Conservation (phyloP, 37 sponge, comb jelly and placozoan species). For the Hexactinellida sp. region DNA sequence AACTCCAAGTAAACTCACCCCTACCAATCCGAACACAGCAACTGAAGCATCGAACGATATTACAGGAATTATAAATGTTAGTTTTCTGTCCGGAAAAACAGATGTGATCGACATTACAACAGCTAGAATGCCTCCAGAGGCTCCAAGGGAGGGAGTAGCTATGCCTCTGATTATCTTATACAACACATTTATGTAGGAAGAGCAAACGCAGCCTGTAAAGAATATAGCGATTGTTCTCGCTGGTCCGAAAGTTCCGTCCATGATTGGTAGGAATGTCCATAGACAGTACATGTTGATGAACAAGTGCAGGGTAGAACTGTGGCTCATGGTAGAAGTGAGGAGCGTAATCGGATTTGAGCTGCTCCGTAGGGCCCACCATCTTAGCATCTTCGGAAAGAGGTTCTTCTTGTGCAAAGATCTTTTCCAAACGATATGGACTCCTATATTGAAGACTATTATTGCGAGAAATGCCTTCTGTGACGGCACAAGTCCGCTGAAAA, state of each 20-base stretch:
- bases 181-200: not conserved
- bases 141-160: not conserved
- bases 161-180: not conserved
- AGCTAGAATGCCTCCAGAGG: not conserved
- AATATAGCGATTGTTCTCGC: not conserved
- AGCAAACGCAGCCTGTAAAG: not conserved
- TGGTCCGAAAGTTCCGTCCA: not conserved
- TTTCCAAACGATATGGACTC: not conserved
- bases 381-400: not conserved
- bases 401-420: not conserved
- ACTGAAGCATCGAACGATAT: not conserved
- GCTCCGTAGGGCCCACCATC: not conserved
- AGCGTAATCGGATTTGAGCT: not conserved
- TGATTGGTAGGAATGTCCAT: not conserved
- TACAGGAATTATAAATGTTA: not conserved
- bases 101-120: not conserved
- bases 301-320: not conserved
- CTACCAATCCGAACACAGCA: not conserved
- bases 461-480: not conserved
- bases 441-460: not conserved
- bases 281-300: slow-evolving; percentile 12
- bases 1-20: not conserved
- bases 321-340: not conserved
- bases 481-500: not conserved
- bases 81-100: not conserved